phyloP scores from a whole-genome alignment of 2,113 vertebrate species.

The Ardeotis arabs region DNA sequence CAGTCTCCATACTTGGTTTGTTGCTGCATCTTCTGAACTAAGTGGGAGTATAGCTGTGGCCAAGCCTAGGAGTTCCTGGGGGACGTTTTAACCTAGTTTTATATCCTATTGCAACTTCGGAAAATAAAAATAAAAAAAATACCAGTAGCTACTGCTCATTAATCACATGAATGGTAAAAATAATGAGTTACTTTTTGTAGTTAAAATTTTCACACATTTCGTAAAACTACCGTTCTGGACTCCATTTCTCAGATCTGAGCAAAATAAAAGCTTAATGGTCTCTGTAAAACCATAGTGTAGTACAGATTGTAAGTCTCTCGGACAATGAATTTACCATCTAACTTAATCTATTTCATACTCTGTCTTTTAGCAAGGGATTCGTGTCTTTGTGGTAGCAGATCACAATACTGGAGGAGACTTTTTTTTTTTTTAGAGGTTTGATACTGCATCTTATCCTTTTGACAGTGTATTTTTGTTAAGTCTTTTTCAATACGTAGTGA shows the following conservation, averaged over 20 bases:
- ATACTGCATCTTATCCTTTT: neutral
- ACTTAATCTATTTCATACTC: neutral
- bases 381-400: neutral
- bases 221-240: neutral
- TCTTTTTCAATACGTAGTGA: neutral
- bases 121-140: neutral
- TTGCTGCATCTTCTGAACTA: neutral
- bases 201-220: neutral
- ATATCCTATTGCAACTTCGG: neutral
- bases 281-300: neutral
- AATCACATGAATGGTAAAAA: neutral
- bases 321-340: neutral
- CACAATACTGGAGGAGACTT: neutral
- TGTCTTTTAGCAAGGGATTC: neutral
- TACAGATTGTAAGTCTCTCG: neutral
- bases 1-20: neutral
- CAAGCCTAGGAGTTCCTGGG: neutral
- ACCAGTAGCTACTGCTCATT: neutral
- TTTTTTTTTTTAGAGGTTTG: neutral
- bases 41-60: neutral
- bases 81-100: neutral
- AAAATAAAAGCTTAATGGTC: neutral
- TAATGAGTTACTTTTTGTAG: neutral
- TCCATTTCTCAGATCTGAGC: neutral
- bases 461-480: neutral